phyloP scores from a whole-genome alignment of 2,113 vertebrate species.

The Herpetotheres cachinnans region DNA sequence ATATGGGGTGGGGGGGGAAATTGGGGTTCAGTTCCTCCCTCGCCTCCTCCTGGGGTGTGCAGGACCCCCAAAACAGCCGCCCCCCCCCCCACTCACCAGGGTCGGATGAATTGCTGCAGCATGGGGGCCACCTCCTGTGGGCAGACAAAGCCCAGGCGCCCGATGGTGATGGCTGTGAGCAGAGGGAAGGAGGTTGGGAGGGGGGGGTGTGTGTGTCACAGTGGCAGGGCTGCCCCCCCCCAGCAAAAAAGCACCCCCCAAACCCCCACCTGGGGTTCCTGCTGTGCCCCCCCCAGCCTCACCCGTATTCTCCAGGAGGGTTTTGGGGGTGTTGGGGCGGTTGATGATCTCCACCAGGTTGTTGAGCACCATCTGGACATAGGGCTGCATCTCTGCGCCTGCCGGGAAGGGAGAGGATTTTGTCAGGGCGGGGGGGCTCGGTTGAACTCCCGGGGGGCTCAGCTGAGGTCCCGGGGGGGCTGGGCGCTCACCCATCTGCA shows the following conservation, averaged over 20 bases:
- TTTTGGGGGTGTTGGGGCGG: constrained; percentile 94
- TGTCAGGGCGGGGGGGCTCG: not conserved
- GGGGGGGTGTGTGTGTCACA: no score
- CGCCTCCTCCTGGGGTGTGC: no score
- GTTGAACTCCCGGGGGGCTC: not conserved
- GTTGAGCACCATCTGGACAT: constrained; percentile 90
- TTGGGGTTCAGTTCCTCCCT: rapidly evolving
- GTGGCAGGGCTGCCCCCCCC: no score
- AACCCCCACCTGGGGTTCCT: not conserved
- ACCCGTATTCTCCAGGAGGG: constrained; percentile 94
- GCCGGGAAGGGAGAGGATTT: not conserved
- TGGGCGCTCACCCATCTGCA: constrained; percentile 89
- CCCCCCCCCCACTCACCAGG: constrained; percentile 79
- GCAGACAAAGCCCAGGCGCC: constrained; percentile 91
- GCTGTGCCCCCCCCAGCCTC: not conserved
- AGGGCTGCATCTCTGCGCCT: constrained; percentile 96
- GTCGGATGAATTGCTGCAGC: constrained; percentile 94
- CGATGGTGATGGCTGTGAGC: constrained; percentile 88
- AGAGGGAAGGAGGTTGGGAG: not conserved
- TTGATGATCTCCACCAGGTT: constrained; percentile 96
- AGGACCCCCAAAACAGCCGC: not conserved
- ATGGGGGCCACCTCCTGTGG: constrained; percentile 93
- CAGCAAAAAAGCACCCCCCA: not conserved
- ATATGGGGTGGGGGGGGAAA: no score
- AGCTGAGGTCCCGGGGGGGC: not conserved